Evolutionary conservation across 2,113 vertebrate species (phyloP).

Genomic region (Phalacrocorax pelagicus): DNA sequence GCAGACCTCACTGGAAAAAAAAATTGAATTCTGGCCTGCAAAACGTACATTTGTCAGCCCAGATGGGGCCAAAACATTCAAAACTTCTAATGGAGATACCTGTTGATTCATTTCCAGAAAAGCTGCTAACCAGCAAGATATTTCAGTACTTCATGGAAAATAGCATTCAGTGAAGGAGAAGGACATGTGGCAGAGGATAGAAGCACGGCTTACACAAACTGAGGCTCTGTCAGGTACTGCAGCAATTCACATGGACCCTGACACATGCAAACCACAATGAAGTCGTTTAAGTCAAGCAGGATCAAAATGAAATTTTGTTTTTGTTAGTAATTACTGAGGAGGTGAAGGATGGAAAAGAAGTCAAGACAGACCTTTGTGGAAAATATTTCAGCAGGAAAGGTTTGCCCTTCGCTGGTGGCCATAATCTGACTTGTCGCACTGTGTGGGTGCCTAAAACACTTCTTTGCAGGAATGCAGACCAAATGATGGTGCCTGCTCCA

Average conservation of each 20-base stretch:
- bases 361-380: background rate
- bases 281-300: background rate
- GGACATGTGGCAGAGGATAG: background rate
- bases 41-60: background rate
- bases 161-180: background rate
- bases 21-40: background rate
- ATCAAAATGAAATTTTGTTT: background rate
- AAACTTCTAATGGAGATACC: background rate
- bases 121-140: background rate
- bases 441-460: background rate
- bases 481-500: background rate
- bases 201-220: background rate
- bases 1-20: background rate
- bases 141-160: background rate
- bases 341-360: background rate
- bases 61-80: background rate
- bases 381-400: background rate
- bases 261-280: accelerated
- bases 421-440: background rate
- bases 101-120: background rate
- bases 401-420: background rate
- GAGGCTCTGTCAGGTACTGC: background rate
- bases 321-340: background rate
- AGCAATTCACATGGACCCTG: background rate
- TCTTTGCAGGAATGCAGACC: background rate